These are phyloP conservation scores for Caenorhabditis sp. DNA, from an alignment of 2,888 invertebrate species.

Conservation along the genomic window DNA sequence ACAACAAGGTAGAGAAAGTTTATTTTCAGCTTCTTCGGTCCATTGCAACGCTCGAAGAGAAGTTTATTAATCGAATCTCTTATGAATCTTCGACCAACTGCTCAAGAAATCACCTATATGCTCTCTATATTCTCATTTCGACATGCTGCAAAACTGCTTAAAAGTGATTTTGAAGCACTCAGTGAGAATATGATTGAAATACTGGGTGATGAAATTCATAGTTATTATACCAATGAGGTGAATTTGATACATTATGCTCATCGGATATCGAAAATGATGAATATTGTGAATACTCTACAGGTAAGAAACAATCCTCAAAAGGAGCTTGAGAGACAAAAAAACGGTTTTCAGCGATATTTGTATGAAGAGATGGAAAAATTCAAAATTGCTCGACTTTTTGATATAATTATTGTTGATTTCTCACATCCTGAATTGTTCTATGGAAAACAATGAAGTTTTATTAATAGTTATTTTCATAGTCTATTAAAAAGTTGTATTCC, in stretches of 20 bases:
- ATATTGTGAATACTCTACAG: slow-evolving; percentile 44
- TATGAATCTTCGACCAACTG: slow-evolving; percentile 23
- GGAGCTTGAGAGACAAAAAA: too few species aligned
- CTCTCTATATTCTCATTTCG: slow-evolving; percentile 34
- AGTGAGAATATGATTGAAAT: slow-evolving; percentile 26
- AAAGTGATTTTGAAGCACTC: slow-evolving; percentile 13
- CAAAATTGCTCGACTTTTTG: slow-evolving; percentile 43
- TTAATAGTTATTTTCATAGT: too few species aligned
- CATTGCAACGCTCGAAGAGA: slow-evolving; percentile 8
- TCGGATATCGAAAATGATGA: slow-evolving; percentile 42
- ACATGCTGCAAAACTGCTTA: slow-evolving; percentile 25
- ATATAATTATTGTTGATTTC: slow-evolving; percentile 41
- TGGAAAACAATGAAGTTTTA: not conserved
- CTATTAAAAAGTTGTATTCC: too few species aligned
- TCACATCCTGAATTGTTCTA: slow-evolving; percentile 29
- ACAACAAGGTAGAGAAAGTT: too few species aligned
- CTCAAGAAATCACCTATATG: slow-evolving; percentile 35
- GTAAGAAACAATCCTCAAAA: too few species aligned
- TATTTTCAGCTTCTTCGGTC: slow-evolving; percentile 17
- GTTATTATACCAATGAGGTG: slow-evolving; percentile 30
- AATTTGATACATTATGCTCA: slow-evolving; percentile 36
- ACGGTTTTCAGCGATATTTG: too few species aligned
- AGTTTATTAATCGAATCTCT: slow-evolving; percentile 18
- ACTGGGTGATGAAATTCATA: slow-evolving; percentile 33
- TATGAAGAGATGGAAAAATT: too few species aligned